Evolutionary conservation across 2,888 invertebrate species (phyloP).

Genomic region (Nemoura dubitans): DNA sequence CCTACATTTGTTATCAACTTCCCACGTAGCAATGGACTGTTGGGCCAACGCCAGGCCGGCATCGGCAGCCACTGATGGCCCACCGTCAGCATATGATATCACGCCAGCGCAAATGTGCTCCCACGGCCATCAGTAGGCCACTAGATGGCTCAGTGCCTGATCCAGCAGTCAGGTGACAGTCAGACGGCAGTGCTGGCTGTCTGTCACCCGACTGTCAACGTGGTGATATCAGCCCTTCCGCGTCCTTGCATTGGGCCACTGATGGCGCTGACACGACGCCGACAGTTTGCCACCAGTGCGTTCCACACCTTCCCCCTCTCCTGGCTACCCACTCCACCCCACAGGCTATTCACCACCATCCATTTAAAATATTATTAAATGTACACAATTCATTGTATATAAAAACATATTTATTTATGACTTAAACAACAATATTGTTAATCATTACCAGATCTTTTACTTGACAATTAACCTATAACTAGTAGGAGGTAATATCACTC

Average conservation of each 20-base stretch:
- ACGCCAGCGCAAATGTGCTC: constrained; percentile 7
- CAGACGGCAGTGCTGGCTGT: constrained; percentile 12
- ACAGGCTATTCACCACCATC: background rate
- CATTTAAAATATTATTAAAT: constrained; percentile 3
- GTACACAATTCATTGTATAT: background rate
- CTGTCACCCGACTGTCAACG: background rate
- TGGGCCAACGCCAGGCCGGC: background rate
- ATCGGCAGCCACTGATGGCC: background rate
- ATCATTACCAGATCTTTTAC: background rate
- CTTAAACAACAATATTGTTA: background rate
- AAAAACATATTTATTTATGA: too few relatives aligned
- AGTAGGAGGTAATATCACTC: background rate
- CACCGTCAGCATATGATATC: background rate
- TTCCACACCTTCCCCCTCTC: background rate
- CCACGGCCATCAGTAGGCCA: background rate
- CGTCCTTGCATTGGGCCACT: background rate
- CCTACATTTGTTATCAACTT: too few relatives aligned
- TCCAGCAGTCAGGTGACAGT: background rate
- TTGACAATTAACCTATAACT: too few relatives aligned
- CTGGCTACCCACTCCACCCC: constrained; percentile 13
- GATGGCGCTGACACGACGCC: background rate
- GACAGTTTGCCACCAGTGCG: background rate
- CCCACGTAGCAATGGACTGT: constrained; percentile 29
- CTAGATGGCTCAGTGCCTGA: background rate
- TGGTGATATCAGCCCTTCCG: constrained; percentile 12